Base-by-base conservation (phyloP, 2,113 vertebrate genomes). In the Capreolus pygargus region DNA sequence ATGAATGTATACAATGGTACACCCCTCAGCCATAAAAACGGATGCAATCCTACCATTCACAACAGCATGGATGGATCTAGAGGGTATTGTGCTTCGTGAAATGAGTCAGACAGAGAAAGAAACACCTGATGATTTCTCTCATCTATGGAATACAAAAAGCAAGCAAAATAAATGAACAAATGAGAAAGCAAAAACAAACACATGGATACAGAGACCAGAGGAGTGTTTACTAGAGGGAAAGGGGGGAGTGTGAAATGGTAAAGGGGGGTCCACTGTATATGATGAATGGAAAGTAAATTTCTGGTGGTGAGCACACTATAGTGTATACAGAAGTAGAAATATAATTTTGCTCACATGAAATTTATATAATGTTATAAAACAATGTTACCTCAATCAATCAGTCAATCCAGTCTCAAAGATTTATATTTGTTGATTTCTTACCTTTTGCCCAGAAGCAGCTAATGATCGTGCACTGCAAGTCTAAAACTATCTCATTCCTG, bases 391-490 rank as follows among this genome's bases (percentile, higher is more conserved):
- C 33, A 81, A 15, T 79, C 45, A 50, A 5, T 55, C 50, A 1
- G 25, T 36, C 81, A 83, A 83, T 50, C 33, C n/a, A 57, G 25
- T 36, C 54, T 39, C 58, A 54, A 74, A 94, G 81, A 82, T 27
- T 17, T 79, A 3, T 0, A 3, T 10, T 33, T 0, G 4, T 10
- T 27, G 43, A 13, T 55, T 61, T 89, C 30, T 36, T 27, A 39
- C 16, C 47, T 11, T 3, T 2, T 58, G 2, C 10, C 21, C 67
- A 93, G 23, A 89, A 28, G 33, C 25, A 85, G 17, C 16, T 52
- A 4, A 57, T 16, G 0, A 14, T 6, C 36, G 0, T 50, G 7
- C 17, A 15, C n/a, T 9, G 6, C 0, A 0, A 5, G 5, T 91
- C 52, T 78, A 58, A 30, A 33, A 30, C 15, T 33, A 3, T 54